These are phyloP conservation scores for Ecdyonurus torrentis DNA, from an alignment of 2,888 invertebrate genomes.

Conservation along the genomic window DNA sequence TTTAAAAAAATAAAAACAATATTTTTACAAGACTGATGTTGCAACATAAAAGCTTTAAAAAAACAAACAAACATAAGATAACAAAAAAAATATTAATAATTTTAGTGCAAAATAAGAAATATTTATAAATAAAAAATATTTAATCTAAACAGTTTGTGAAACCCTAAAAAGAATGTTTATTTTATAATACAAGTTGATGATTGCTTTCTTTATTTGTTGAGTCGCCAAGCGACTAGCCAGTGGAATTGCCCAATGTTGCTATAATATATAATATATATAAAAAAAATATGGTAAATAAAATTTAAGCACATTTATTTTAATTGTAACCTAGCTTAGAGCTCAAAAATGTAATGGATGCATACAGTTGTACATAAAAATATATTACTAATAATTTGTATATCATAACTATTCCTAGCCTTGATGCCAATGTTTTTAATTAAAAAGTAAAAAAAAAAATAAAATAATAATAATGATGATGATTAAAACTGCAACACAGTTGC, in stretches of 20 bases:
- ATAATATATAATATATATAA: neutral
- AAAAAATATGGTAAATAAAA: too few species aligned
- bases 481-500: neutral
- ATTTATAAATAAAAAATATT: neutral
- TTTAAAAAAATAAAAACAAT: neutral
- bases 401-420: constrained; percentile 1
- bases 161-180: constrained; percentile 4
- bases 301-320: neutral
- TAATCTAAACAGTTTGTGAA: constrained; percentile 1
- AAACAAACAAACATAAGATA: neutral
- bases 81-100: neutral
- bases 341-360: neutral
- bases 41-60: neutral
- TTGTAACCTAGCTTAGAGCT: neutral
- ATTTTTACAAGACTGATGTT: constrained; percentile 3
- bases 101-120: neutral
- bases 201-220: constrained; percentile 1
- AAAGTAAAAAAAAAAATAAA: neutral
- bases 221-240: constrained; percentile 4
- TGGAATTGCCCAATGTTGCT: constrained; percentile 3
- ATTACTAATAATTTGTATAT: neutral
- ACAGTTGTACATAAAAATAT: neutral
- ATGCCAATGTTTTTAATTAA: neutral
- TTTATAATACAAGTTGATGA: constrained; percentile 4
- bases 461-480: neutral